Evolutionary conservation across 2,797 vertebrate species (phyloP).

Genomic region (Triplophysa yarkandensis): DNA sequence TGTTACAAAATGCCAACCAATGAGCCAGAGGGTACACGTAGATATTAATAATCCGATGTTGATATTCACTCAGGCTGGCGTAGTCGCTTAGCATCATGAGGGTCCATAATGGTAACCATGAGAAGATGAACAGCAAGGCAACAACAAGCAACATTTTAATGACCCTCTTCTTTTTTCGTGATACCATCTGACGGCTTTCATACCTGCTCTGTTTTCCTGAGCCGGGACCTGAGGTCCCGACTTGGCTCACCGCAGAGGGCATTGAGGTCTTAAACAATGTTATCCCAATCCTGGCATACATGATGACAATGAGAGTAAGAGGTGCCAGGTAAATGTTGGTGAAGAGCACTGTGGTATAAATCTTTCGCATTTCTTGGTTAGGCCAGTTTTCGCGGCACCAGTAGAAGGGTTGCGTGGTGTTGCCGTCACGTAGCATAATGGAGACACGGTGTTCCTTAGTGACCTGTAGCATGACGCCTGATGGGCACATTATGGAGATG

Average conservation of each 20-base stretch:
- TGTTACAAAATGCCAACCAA: slow-evolving; percentile 94
- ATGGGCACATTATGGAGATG: slow-evolving; percentile 86
- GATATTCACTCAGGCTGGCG: slow-evolving; percentile 74
- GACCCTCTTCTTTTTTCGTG: slow-evolving; percentile 82
- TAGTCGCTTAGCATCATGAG: slow-evolving; percentile 94
- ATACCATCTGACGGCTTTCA: slow-evolving; percentile 66
- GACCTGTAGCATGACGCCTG: slow-evolving; percentile 87
- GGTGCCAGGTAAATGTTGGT: slow-evolving; percentile 89
- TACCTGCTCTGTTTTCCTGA: slow-evolving; percentile 44
- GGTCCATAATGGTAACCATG: slow-evolving; percentile 93
- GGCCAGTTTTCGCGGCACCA: slow-evolving; percentile 94
- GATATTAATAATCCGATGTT: slow-evolving; percentile 83
- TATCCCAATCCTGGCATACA: slow-evolving; percentile 84
- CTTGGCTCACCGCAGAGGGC: slow-evolving; percentile 51
- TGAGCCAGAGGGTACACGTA: slow-evolving; percentile 90
- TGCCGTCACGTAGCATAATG: slow-evolving; percentile 69
- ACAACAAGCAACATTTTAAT: slow-evolving; percentile 88
- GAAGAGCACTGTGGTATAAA: slow-evolving; percentile 91
- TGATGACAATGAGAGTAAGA: slow-evolving; percentile 82
- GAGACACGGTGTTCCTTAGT: slow-evolving; percentile 80
- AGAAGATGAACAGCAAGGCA: slow-evolving; percentile 86
- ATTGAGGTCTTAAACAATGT: slow-evolving; percentile 74
- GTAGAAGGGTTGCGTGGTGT: slow-evolving; percentile 78
- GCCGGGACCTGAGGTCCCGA: slow-evolving; percentile 42
- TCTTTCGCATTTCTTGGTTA: slow-evolving; percentile 82